Evolutionary conservation across 2,888 invertebrate species (phyloP).

Genomic region (Cryptocheilus praepositus): DNA sequence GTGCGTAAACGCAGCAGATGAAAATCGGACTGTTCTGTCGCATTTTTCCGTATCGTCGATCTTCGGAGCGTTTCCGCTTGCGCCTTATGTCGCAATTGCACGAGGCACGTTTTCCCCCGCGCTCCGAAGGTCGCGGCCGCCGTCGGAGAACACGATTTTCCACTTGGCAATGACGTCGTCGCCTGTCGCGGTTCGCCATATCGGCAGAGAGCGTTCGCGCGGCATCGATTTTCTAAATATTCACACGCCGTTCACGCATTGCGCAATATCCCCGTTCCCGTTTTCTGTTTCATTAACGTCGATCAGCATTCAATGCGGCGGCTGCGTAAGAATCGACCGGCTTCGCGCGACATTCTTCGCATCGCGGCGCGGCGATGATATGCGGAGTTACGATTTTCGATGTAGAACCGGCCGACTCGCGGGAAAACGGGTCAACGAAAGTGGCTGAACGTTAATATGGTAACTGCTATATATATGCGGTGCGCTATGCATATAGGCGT

Average conservation of each 20-base stretch:
- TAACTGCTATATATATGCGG: no score
- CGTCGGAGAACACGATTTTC: constrained; percentile 31
- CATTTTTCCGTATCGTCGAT: no score
- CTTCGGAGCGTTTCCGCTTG: no score
- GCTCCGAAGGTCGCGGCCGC: constrained; percentile 24
- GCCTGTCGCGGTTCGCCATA: not conserved
- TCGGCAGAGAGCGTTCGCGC: not conserved
- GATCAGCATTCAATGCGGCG: not conserved
- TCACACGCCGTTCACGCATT: not conserved
- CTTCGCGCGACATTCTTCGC: not conserved
- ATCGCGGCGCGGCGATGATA: not conserved
- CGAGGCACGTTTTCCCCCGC: constrained; percentile 19
- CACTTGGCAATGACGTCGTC: constrained; percentile 23
- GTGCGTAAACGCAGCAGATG: no score
- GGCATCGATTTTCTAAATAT: constrained; percentile 1
- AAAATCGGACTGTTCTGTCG: no score
- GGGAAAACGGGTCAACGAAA: no score
- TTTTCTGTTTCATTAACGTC: not conserved
- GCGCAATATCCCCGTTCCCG: constrained; percentile 8
- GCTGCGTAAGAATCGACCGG: constrained; percentile 2
- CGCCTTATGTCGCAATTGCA: no score
- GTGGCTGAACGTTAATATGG: no score
- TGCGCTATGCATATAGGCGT: no score
- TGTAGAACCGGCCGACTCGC: no score
- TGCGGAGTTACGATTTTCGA: no score